Evolutionary conservation across 1,140 invertebrate species (phyloP).

Genomic region (Asbolus verrucosus): DNA sequence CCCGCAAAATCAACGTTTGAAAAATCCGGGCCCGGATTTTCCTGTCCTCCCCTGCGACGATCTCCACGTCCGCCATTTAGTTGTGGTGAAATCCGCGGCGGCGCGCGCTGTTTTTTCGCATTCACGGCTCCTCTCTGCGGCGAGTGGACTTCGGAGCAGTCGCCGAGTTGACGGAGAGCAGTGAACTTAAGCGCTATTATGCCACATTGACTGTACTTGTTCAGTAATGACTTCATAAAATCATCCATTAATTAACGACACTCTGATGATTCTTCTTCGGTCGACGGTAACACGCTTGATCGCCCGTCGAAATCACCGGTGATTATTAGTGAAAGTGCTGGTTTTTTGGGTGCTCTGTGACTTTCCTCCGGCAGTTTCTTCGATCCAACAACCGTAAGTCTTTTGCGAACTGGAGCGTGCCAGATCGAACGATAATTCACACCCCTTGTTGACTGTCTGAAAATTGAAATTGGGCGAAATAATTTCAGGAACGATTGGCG

Average conservation of each 20-base stretch:
- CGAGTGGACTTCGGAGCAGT: conserved; percentile 1
- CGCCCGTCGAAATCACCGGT: conserved; percentile 11
- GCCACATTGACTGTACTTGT: not conserved
- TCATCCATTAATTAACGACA: conserved; percentile 8
- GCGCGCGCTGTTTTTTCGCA: conserved; percentile 30
- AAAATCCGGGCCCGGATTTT: conserved; percentile 25
- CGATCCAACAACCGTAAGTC: conserved; percentile 8
- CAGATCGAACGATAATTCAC: no score
- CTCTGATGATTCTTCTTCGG: conserved; percentile 19
- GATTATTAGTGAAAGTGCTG: conserved; percentile 24
- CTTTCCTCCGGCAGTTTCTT: not conserved
- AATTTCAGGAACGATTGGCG: no score
- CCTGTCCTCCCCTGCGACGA: no score
- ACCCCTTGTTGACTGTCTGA: no score
- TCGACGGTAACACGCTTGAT: conserved; percentile 21
- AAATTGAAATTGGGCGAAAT: no score
- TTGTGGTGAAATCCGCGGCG: no score
- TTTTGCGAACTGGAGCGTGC: not conserved
- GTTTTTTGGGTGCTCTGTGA: conserved; percentile 18
- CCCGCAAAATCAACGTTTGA: no score
- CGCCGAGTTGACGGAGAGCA: conserved; percentile 19
- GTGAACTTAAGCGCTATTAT: not conserved
- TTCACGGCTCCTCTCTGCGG: not conserved
- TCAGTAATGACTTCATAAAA: conserved; percentile 10
- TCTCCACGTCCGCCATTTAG: no score